Percentiles rank a stretch among this genome's conserved stretches.
Evolutionary conservation across 1,140 invertebrate species (phyloP).

Genomic region (Papilio helenus): DNA sequence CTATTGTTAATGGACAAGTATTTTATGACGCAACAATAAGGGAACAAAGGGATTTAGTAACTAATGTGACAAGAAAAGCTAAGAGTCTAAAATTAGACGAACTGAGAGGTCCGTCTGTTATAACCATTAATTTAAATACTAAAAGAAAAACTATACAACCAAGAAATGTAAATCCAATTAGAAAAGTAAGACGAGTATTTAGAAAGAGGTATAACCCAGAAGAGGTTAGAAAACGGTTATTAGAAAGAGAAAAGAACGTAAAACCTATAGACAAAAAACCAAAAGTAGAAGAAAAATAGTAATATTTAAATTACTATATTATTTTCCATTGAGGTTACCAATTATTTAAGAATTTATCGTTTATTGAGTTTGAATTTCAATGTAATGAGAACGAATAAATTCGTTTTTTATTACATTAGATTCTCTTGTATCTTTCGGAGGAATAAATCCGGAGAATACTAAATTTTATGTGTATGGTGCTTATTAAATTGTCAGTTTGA

Average conservation of each 20-base stretch:
- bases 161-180: constrained; percentile 72
- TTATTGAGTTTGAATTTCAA: neutral
- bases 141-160: constrained; percentile 68
- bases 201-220: constrained; percentile 77
- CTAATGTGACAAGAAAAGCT: constrained; percentile 61
- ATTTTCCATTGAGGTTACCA: constrained; percentile 20
- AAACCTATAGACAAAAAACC: constrained; percentile 39
- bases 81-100: constrained; percentile 65
- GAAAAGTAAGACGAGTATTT: constrained; percentile 72
- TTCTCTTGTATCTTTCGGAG: neutral
- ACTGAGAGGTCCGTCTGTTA: constrained; percentile 57
- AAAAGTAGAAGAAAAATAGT: neutral
- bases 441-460: neutral
- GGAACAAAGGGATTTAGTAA: constrained; percentile 67
- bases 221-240: constrained; percentile 74
- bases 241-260: constrained; percentile 72
- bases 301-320: neutral
- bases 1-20: constrained; percentile 74
- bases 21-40: constrained; percentile 75
- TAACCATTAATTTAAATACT: constrained; percentile 53
- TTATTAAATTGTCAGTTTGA: constrained; percentile 40
- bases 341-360: constrained; percentile 13
- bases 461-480: constrained; percentile 25
- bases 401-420: neutral
- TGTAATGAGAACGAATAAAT: neutral